Percentiles rank a stretch among this genome's conserved stretches.
Conservation (phyloP, 2,113 vertebrate genomes). For the Mesembrinibis cayennensis region DNA sequence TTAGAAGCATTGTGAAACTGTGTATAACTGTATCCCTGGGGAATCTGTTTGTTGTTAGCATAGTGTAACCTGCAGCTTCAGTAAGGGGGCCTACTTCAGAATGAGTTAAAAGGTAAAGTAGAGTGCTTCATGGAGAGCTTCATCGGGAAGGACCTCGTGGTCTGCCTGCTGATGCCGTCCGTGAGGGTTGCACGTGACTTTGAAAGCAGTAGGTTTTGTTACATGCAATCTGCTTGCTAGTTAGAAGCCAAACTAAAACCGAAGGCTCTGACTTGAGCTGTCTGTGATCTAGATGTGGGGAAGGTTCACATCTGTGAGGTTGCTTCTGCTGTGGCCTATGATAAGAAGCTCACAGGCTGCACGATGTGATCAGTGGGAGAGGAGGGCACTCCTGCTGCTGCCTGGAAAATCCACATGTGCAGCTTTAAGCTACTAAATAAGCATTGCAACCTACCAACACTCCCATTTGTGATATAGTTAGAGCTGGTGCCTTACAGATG, state of each 20-base stretch:
- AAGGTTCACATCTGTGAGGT: not conserved
- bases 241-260: not conserved
- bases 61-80: not conserved
- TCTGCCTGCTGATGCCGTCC: accelerated
- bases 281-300: not conserved
- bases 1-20: not conserved
- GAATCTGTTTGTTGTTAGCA: not conserved
- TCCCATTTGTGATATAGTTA: not conserved
- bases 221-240: not conserved
- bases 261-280: not conserved
- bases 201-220: not conserved
- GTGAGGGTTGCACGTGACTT: accelerated
- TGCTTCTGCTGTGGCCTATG: not conserved
- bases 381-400: not conserved
- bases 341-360: not conserved
- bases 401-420: not conserved
- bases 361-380: not conserved
- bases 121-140: not conserved
- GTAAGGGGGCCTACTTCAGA: not conserved
- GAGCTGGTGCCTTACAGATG: not conserved
- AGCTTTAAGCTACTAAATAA: not conserved
- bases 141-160: not conserved
- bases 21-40: not conserved
- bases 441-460: not conserved
- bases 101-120: not conserved